phyloP scores from a whole-genome alignment of 1,140 invertebrate species.

The Bombus pascuorum region DNA sequence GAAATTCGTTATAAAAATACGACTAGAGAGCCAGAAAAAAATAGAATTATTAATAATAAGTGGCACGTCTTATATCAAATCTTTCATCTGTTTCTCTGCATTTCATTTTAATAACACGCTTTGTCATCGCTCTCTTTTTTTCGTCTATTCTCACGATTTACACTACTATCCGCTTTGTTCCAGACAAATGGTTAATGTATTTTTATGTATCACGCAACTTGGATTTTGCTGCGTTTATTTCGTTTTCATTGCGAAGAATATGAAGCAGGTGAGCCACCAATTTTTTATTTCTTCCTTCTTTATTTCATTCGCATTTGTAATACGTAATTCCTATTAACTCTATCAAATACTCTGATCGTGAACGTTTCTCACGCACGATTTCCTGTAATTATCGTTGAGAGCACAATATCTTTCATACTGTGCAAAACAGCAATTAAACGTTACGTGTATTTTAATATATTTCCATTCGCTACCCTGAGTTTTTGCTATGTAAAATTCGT shows the following conservation, averaged over 20 bases:
- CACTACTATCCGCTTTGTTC: conserved; percentile 67
- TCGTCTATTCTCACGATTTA: conserved; percentile 45
- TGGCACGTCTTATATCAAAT: not conserved
- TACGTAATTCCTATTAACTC: not conserved
- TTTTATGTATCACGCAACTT: conserved; percentile 94
- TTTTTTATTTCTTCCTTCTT: too few relatives aligned
- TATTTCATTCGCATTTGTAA: not conserved
- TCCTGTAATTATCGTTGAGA: not conserved
- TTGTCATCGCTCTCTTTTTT: too few relatives aligned
- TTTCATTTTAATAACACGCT: not conserved
- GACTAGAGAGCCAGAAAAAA: not conserved
- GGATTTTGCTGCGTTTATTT: conserved; percentile 98
- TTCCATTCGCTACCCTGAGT: too few relatives aligned
- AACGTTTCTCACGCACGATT: not conserved
- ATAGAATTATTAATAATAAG: not conserved
- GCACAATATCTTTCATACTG: not conserved
- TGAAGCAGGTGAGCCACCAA: conserved; percentile 86
- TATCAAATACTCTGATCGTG: not conserved
- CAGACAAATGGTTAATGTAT: conserved; percentile 87
- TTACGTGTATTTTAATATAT: too few relatives aligned
- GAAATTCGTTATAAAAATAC: not conserved
- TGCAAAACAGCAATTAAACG: not conserved
- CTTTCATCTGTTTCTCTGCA: not conserved
- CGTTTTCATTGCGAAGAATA: conserved; percentile 93
- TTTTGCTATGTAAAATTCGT: not conserved